phyloP scores from a whole-genome alignment of 2,888 invertebrate genomes.

The Acleris emargana region DNA sequence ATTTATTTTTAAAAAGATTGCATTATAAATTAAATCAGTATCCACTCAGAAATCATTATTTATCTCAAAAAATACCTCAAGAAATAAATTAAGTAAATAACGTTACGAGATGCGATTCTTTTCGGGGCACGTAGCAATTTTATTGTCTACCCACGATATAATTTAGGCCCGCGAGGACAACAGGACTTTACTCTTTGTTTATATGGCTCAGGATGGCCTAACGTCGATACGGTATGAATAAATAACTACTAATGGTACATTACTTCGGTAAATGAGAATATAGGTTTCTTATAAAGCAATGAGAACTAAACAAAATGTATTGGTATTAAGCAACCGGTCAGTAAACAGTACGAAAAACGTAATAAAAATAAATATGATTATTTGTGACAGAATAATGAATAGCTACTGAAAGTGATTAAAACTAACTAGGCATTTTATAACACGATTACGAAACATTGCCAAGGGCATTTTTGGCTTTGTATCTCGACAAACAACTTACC shows the following conservation, averaged over 20 bases:
- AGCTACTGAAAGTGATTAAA: too few relatives aligned
- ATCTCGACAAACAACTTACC: too few relatives aligned
- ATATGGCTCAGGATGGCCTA: conserved; percentile 8
- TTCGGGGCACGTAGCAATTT: conserved; percentile 34
- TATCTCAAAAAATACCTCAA: conserved; percentile 4
- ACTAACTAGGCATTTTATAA: too few relatives aligned
- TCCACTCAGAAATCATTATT: neutral
- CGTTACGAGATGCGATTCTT: conserved; percentile 23
- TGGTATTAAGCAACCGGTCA: too few relatives aligned
- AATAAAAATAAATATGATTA: too few relatives aligned
- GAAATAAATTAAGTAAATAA: conserved; percentile 29
- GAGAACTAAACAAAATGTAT: too few relatives aligned
- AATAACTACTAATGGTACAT: conserved; percentile 12
- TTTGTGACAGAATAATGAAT: too few relatives aligned
- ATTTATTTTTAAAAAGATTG: too few relatives aligned
- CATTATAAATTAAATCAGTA: neutral
- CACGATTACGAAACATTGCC: too few relatives aligned
- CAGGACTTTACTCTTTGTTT: conserved; percentile 22
- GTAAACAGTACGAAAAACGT: too few relatives aligned
- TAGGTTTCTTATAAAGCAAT: too few relatives aligned
- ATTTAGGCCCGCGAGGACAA: conserved; percentile 29
- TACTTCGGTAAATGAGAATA: neutral
- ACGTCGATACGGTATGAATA: conserved; percentile 13
- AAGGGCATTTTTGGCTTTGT: too few relatives aligned
- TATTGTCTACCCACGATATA: conserved; percentile 33